phyloP scores from a whole-genome alignment of 2,113 vertebrate species.

The Pleuronectes platessa region DNA sequence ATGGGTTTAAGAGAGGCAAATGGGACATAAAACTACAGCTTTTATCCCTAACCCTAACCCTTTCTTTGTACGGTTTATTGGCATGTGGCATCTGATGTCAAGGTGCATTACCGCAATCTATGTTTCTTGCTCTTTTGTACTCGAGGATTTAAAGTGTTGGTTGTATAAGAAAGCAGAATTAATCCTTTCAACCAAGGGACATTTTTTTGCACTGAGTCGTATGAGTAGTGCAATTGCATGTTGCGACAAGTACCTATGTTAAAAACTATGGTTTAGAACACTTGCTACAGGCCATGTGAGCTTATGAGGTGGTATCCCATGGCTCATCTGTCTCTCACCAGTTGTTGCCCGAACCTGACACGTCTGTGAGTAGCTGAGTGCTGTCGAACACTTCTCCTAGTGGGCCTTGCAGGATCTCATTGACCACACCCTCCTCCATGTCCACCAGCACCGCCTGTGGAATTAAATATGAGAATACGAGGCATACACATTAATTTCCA shows the following conservation, averaged over 20 bases:
- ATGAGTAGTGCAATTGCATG: neutral
- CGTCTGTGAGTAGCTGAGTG: conserved; percentile 94
- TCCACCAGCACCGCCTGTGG: conserved; percentile 94
- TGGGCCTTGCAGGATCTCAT: conserved; percentile 93
- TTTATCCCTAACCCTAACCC: no score
- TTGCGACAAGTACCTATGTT: neutral
- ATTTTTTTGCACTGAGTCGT: neutral
- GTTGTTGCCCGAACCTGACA: conserved; percentile 98
- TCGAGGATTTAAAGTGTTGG: neutral
- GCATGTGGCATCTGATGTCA: no score
- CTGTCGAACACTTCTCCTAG: conserved; percentile 93
- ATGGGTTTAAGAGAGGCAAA: neutral
- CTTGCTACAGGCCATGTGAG: neutral
- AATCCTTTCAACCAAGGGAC: neutral
- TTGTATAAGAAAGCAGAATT: neutral
- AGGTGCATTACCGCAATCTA: no score
- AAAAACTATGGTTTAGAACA: neutral
- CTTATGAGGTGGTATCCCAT: neutral
- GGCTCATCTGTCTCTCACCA: conserved; percentile 85
- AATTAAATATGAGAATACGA: conserved; percentile 34
- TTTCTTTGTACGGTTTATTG: no score
- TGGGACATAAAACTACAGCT: neutral
- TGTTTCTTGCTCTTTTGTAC: neutral
- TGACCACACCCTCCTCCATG: conserved; percentile 98
- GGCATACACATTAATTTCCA: neutral